Conservation (phyloP, 2,797 vertebrate genomes). For the Melanotaenia parkinsoni region DNA sequence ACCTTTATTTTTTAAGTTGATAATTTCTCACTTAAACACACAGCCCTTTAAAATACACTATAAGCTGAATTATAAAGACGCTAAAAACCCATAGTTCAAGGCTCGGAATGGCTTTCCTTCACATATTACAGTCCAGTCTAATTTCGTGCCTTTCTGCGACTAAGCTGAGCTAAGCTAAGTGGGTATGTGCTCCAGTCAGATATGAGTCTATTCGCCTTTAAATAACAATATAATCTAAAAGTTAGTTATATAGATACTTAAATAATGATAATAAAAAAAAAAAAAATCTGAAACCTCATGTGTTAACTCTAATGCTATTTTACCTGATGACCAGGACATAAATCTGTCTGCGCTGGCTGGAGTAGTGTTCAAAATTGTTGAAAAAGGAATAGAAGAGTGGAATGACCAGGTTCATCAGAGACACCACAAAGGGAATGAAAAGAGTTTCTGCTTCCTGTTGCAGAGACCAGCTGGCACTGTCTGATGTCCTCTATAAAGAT, state of each 20-base stretch:
- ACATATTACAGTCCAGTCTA: not conserved
- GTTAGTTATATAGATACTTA: no score
- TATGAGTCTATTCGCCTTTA: no score
- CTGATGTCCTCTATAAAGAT: constrained; percentile 36
- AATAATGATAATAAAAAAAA: no score
- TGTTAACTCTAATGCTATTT: constrained; percentile 1
- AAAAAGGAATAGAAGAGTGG: constrained; percentile 91
- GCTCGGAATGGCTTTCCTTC: not conserved
- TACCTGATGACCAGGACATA: constrained; percentile 89
- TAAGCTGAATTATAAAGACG: not conserved
- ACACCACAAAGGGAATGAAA: constrained; percentile 87
- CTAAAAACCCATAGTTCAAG: not conserved
- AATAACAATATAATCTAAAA: no score
- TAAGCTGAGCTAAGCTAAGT: not conserved
- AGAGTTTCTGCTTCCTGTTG: constrained; percentile 84
- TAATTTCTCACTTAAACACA: not conserved
- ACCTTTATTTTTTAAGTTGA: not conserved
- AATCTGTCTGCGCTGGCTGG: constrained; percentile 84
- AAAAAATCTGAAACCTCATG: not conserved
- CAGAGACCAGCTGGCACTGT: constrained; percentile 51
- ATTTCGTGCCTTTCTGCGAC: not conserved
- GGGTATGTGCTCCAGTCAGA: not conserved
- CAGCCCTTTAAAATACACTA: not conserved
- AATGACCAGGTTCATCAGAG: constrained; percentile 88
- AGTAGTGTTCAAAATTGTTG: constrained; percentile 87